phyloP scores from a whole-genome alignment of 1,140 invertebrate genomes.

The Lepidostoma basale region DNA sequence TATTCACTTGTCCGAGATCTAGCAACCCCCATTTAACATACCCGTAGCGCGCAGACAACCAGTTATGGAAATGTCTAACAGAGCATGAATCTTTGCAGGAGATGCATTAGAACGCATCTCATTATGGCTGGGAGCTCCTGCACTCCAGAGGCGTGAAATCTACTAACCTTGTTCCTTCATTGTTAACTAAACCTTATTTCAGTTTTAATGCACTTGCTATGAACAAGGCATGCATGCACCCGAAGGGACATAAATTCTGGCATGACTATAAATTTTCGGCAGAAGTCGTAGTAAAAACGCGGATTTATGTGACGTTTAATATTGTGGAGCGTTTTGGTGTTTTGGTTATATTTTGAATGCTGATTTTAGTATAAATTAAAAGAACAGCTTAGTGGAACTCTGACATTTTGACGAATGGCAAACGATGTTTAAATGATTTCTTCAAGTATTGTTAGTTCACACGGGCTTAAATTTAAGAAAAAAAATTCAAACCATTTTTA shows the following conservation, averaged over 20 bases:
- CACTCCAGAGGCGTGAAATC: conserved; percentile 43
- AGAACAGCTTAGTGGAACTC: no score
- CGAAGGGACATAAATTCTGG: no score
- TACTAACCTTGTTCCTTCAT: conserved; percentile 39
- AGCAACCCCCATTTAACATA: neutral
- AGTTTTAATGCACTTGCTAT: conserved; percentile 32
- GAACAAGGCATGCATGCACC: no score
- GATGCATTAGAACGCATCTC: conserved; percentile 8
- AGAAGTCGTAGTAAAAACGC: neutral
- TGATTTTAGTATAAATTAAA: no score
- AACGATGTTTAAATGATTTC: no score
- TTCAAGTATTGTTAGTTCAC: no score
- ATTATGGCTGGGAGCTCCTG: neutral
- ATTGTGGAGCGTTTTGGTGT: no score
- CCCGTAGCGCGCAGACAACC: conserved; percentile 13
- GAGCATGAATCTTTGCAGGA: neutral
- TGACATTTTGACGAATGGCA: no score
- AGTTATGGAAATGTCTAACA: conserved; percentile 33
- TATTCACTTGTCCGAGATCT: neutral
- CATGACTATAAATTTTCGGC: conserved; percentile 6
- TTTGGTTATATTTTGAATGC: no score
- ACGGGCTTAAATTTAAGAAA: no score
- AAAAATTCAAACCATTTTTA: no score
- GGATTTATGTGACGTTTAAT: conserved; percentile 3
- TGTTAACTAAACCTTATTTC: conserved; percentile 39